Evolutionary conservation across 2,113 vertebrate species (phyloP).

Genomic region (Actenoides lindsayi): DNA sequence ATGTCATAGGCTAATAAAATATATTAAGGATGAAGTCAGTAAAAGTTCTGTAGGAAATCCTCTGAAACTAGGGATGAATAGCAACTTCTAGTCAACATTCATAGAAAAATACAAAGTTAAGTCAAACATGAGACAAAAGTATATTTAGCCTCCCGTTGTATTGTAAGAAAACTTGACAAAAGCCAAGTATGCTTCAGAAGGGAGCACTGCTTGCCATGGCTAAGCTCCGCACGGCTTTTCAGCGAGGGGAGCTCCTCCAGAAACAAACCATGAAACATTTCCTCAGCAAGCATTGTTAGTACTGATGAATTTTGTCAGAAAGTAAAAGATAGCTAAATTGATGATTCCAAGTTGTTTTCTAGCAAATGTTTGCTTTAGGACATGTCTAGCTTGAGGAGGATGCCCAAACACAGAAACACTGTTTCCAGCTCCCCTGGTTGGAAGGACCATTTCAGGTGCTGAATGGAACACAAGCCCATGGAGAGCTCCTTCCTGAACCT

Average conservation of each 20-base stretch:
- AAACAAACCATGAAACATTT: not conserved
- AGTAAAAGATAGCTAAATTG: conserved; percentile 3
- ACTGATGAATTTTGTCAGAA: not conserved
- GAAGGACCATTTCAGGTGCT: not conserved
- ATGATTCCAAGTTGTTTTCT: not conserved
- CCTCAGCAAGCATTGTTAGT: not conserved
- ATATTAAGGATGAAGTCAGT: conserved; percentile 29
- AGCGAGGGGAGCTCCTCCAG: not conserved
- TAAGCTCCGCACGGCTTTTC: not conserved
- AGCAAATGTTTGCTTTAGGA: not conserved
- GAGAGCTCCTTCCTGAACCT: not conserved
- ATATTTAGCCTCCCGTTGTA: not conserved
- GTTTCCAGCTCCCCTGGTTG: not conserved
- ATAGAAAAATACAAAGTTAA: not conserved
- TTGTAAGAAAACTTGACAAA: not conserved
- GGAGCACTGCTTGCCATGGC: not conserved
- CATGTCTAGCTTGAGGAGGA: not conserved
- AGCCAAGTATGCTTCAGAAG: not conserved
- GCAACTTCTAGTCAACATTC: not conserved
- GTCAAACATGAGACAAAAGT: not conserved
- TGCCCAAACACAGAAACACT: not conserved
- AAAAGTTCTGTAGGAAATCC: conserved; percentile 30
- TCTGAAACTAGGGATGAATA: not conserved
- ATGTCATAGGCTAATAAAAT: conserved; percentile 44
- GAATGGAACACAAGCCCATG: not conserved